Evolutionary conservation across 2,113 vertebrate species (phyloP).

Genomic region (Himantopus leucocephalus): DNA sequence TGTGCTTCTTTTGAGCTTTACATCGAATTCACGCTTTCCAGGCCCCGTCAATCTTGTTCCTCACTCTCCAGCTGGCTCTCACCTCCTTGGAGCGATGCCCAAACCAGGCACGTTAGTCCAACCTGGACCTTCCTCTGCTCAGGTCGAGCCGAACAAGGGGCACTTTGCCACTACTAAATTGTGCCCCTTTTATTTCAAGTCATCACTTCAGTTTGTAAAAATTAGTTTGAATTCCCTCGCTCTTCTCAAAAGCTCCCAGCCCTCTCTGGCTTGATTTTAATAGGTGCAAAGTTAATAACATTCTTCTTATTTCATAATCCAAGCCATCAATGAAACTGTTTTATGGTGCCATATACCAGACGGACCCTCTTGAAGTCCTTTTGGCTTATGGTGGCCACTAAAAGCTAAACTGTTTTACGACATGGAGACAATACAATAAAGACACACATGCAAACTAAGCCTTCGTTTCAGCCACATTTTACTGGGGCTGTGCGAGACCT

Average conservation of each 20-base stretch:
- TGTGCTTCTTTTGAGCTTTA: neutral
- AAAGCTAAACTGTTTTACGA: neutral
- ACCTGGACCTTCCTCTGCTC: neutral
- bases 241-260: neutral
- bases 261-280: neutral
- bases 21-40: neutral
- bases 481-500: neutral
- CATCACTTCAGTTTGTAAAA: neutral
- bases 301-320: neutral
- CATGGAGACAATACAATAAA: neutral
- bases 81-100: neutral
- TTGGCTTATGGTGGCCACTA: neutral
- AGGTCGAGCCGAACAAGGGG: neutral
- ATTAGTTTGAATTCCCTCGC: neutral
- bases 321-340: neutral
- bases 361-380: neutral
- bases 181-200: neutral
- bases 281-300: neutral
- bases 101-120: neutral
- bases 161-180: neutral
- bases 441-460: neutral
- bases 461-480: neutral
- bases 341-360: neutral
- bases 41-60: neutral
- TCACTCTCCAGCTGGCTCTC: neutral